Conservation (phyloP, 1,140 invertebrate species). For the Thalassaphorura encarpata region DNA sequence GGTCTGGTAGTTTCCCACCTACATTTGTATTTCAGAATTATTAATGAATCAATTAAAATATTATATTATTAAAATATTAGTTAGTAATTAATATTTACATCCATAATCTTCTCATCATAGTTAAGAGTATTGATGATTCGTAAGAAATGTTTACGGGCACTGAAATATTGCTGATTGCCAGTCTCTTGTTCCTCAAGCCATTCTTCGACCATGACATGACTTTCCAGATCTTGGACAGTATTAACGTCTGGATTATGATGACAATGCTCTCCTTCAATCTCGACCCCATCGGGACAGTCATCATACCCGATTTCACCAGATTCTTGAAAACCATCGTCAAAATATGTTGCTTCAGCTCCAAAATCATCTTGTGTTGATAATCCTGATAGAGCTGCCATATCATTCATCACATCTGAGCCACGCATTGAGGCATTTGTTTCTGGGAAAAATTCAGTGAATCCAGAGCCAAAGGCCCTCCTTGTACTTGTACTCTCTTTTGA, state of each 20-base stretch:
- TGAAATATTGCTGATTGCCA: background rate
- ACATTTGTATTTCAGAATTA: too few species aligned
- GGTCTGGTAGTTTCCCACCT: constrained; percentile 10
- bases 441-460: too few species aligned
- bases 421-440: constrained; percentile 1
- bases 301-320: too few species aligned
- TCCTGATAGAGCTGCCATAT: background rate
- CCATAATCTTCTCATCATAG: constrained; percentile 13
- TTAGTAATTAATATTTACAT: constrained; percentile 1
- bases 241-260: background rate
- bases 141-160: constrained; percentile 5
- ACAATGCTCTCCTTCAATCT: background rate
- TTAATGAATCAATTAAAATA: background rate
- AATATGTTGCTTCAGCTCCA: background rate
- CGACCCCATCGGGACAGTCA: background rate
- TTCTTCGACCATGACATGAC: background rate
- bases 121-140: constrained; percentile 11
- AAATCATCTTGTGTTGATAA: background rate
- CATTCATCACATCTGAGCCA: background rate
- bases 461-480: too few species aligned
- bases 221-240: background rate
- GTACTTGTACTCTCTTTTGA: too few species aligned
- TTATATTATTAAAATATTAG: background rate
- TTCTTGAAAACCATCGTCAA: background rate
- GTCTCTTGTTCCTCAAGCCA: background rate